Percentiles rank a stretch among this genome's conserved stretches.
Conservation (phyloP, 2,888 invertebrate genomes). For the Latrodectus hesperus region DNA sequence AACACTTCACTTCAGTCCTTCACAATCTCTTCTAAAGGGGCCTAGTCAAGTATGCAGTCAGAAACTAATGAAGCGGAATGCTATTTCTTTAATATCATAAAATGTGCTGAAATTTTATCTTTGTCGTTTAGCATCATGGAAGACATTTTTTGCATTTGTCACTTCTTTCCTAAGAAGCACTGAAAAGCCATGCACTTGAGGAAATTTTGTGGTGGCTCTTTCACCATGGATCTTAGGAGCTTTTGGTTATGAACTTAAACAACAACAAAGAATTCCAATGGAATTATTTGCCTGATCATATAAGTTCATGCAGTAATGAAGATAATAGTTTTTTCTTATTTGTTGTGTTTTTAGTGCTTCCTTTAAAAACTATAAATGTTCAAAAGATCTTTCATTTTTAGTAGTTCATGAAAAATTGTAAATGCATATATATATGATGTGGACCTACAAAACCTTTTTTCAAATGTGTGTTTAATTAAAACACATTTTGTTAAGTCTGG, state of each 20-base stretch:
- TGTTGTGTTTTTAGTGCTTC: neutral
- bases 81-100: constrained; percentile 30
- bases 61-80: constrained; percentile 17
- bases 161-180: constrained; percentile 19
- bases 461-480: constrained; percentile 53
- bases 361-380: neutral
- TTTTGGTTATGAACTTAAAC: neutral
- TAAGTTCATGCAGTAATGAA: neutral
- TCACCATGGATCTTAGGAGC: neutral
- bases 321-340: neutral
- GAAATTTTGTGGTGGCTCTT: constrained; percentile 12
- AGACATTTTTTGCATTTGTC: constrained; percentile 21
- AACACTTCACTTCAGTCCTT: constrained; percentile 62
- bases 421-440: constrained; percentile 25
- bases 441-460: constrained; percentile 35
- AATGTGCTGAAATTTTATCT: constrained; percentile 48
- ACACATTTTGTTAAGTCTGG: constrained; percentile 39
- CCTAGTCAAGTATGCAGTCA: constrained; percentile 57
- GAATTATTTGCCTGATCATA: constrained; percentile 7
- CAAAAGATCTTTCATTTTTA: constrained; percentile 35
- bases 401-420: constrained; percentile 25
- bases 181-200: constrained; percentile 18
- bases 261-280: neutral
- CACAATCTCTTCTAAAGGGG: constrained; percentile 48
- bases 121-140: constrained; percentile 24